Percentiles rank a stretch among this genome's conserved stretches.
Conservation (phyloP, 2,888 invertebrate genomes). For the Panopea generosa region DNA sequence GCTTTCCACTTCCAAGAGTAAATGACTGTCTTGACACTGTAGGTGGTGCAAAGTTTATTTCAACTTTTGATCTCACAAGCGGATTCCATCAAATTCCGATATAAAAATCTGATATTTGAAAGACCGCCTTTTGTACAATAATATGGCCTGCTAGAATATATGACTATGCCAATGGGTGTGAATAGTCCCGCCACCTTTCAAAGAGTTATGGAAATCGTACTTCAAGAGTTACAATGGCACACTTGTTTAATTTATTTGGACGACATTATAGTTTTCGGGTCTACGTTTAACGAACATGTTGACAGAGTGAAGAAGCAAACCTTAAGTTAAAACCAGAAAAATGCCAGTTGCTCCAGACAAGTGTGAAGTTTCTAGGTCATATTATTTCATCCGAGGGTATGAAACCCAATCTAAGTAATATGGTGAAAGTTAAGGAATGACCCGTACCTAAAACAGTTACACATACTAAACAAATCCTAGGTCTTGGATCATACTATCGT, state of each 20-base stretch:
- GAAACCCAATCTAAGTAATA: background rate
- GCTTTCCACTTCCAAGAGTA: constrained; percentile 15
- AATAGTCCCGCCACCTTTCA: constrained; percentile 23
- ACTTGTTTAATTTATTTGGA: constrained; percentile 30
- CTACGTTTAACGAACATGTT: constrained; percentile 18
- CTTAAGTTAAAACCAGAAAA: background rate
- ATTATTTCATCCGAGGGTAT: constrained; percentile 2
- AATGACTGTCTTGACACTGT: constrained; percentile 34
- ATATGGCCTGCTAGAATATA: constrained; percentile 47
- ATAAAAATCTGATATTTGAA: constrained; percentile 13
- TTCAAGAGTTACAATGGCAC: constrained; percentile 19
- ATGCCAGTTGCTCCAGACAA: constrained; percentile 12
- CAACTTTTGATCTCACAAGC: constrained; percentile 29
- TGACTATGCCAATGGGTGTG: constrained; percentile 49
- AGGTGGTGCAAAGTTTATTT: constrained; percentile 5
- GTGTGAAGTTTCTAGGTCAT: constrained; percentile 10
- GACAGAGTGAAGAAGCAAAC: constrained; percentile 1
- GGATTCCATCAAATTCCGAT: constrained; percentile 21
- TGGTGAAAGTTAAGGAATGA: background rate
- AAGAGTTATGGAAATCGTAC: constrained; percentile 22
- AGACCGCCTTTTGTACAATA: constrained; percentile 37
- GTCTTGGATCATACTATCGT: background rate
- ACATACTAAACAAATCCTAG: background rate
- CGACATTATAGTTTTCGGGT: constrained; percentile 17
- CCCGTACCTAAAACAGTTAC: constrained; percentile 4